A percentile compares a stretch with the other conserved stretches of the same genome.
Evolutionary conservation across 2,888 invertebrate genomes (phyloP).

Genomic region (Lasioglossum lativentre): DNA sequence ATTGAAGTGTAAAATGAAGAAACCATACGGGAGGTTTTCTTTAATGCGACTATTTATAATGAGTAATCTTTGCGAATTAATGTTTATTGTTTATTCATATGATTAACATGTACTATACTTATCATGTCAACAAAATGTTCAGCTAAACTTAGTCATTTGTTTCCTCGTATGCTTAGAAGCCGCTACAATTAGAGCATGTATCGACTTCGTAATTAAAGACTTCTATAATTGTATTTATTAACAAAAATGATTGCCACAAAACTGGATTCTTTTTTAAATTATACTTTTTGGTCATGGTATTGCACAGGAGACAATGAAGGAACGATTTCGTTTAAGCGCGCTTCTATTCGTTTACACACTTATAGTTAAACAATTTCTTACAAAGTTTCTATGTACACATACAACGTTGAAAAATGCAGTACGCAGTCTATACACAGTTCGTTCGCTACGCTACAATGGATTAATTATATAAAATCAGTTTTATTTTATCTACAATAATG

Average conservation of each 20-base stretch:
- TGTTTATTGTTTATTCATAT: neutral
- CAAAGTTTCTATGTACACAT: constrained; percentile 33
- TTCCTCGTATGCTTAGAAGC: neutral
- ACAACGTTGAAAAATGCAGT: neutral
- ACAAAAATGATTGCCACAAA: neutral
- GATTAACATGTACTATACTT: no score
- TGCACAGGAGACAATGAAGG: neutral
- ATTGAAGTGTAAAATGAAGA: no score
- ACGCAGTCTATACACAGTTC: neutral
- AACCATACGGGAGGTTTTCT: no score
- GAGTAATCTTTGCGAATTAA: neutral
- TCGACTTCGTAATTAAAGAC: neutral
- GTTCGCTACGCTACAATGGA: neutral
- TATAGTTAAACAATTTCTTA: constrained; percentile 7
- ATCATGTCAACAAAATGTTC: neutral
- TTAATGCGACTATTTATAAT: neutral
- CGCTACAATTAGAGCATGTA: neutral
- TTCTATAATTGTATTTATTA: neutral
- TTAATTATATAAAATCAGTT: neutral
- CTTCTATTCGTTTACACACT: constrained; percentile 14
- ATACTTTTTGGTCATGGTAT: neutral
- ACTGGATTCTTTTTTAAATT: neutral
- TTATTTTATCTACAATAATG: neutral
- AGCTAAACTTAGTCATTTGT: neutral
- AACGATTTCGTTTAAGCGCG: neutral